Conservation (phyloP, 2,797 vertebrate genomes). For the Lepidocolaptes lacrymiger region DNA sequence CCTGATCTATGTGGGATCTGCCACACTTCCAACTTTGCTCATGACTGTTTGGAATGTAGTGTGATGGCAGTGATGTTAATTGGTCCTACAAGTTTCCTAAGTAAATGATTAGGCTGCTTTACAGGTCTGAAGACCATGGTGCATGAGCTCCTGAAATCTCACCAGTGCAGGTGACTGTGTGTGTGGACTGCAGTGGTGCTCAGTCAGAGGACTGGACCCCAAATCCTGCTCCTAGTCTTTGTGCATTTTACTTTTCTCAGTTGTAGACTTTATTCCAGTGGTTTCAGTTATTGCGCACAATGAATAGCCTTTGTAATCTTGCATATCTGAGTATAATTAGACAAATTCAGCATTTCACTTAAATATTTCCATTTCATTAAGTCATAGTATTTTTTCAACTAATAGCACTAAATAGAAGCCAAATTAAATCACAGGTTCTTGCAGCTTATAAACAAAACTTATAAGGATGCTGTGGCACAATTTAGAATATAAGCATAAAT, state of each 20-base stretch:
- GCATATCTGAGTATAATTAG: neutral
- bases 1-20: neutral
- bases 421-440: neutral
- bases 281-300: neutral
- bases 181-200: neutral
- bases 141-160: neutral
- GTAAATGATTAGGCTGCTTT: neutral
- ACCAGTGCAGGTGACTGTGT: neutral
- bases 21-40: rapidly evolving
- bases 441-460: neutral
- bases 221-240: rapidly evolving
- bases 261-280: neutral
- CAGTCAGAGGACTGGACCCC: neutral
- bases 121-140: neutral
- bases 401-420: neutral
- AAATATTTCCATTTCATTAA: neutral
- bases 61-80: neutral
- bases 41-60: neutral
- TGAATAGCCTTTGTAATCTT: neutral
- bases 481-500: conserved; percentile 7
- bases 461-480: neutral
- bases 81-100: neutral
- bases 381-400: neutral
- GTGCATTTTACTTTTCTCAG: neutral
- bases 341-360: neutral